Evolutionary conservation across 2,888 invertebrate species (phyloP).

Genomic region (Noctuana brunneofusca): DNA sequence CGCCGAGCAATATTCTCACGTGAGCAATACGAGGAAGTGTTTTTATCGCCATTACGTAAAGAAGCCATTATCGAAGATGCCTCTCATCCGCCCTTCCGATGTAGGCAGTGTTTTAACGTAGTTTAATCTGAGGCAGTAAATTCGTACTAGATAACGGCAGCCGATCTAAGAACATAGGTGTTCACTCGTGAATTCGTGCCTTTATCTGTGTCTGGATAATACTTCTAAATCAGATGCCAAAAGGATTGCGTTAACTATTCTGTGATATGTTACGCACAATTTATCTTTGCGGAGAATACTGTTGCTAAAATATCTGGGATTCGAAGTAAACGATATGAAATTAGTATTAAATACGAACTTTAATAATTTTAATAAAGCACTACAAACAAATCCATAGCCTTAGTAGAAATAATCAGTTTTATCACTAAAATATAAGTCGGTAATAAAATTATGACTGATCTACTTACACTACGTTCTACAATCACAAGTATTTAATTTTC

Average conservation of each 20-base stretch:
- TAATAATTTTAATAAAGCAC: no score
- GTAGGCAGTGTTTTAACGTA: slow-evolving; percentile 53
- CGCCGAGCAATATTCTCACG: slow-evolving; percentile 62
- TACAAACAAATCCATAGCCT: no score
- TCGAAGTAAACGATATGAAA: no score
- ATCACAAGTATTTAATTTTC: no score
- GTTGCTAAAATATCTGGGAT: no score
- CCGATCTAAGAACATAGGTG: slow-evolving; percentile 62
- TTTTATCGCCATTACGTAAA: slow-evolving; percentile 68
- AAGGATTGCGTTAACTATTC: slow-evolving; percentile 8
- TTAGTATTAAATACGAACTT: no score
- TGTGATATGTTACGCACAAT: neutral
- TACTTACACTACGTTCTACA: no score
- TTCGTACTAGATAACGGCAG: slow-evolving; percentile 70
- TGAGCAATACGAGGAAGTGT: slow-evolving; percentile 65
- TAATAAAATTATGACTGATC: no score
- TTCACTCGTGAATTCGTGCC: slow-evolving; percentile 65
- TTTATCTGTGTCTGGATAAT: slow-evolving; percentile 54
- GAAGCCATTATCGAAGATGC: slow-evolving; percentile 65
- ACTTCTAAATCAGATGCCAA: slow-evolving; percentile 27
- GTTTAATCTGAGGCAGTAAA: slow-evolving; percentile 69
- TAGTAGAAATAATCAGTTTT: no score
- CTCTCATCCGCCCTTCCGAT: slow-evolving; percentile 52
- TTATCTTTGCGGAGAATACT: neutral
- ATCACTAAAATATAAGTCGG: no score